phyloP scores from a whole-genome alignment of 2,797 vertebrate species.

The Acrossocheilus fasciatus region DNA sequence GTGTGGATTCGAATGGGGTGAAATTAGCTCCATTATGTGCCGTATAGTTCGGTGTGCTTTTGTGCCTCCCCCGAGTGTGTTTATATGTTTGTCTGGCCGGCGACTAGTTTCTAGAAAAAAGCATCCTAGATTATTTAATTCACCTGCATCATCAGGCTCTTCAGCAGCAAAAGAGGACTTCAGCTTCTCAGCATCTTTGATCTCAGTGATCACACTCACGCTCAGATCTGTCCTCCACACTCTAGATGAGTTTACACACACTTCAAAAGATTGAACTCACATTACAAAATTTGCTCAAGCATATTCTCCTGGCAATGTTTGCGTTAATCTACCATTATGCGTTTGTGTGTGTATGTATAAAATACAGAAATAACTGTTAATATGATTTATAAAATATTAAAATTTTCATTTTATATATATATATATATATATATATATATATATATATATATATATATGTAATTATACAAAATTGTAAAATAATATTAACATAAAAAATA shows the following conservation, averaged over 20 bases:
- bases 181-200: conserved; percentile 13
- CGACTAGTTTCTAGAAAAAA: neutral
- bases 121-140: neutral
- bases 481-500: neutral
- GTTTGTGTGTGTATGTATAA: neutral
- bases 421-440: neutral
- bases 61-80: neutral
- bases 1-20: neutral
- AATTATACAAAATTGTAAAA: too few species aligned
- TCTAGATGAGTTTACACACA: neutral
- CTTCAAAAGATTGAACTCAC: neutral
- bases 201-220: conserved; percentile 16
- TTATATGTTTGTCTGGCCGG: neutral
- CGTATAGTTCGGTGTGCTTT: neutral
- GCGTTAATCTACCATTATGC: neutral
- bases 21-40: neutral
- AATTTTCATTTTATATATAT: neutral
- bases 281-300: neutral
- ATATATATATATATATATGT: neutral
- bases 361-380: neutral
- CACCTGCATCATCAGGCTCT: conserved; percentile 9
- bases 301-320: neutral
- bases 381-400: neutral
- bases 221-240: neutral
- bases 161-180: conserved; percentile 1